These are phyloP conservation scores for Dioctria rufipes DNA, from an alignment of 2,888 invertebrate species.

Conservation along the genomic window DNA sequence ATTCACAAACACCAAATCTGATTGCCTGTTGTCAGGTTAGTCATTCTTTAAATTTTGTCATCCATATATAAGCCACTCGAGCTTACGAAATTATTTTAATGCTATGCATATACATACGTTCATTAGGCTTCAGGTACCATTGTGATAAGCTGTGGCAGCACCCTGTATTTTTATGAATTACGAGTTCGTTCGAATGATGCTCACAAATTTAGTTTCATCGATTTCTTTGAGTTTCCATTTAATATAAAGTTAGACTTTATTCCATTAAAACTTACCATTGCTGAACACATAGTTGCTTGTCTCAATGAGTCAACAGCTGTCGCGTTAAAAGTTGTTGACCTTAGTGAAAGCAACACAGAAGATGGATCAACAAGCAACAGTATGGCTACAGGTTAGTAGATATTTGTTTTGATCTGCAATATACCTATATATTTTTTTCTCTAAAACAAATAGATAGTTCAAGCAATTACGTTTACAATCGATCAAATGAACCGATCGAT, in stretches of 20 bases:
- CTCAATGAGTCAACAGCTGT: conserved; percentile 76
- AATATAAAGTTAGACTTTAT: conserved; percentile 77
- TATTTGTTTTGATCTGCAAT: not conserved
- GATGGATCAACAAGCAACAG: conserved; percentile 57
- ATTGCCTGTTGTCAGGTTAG: conserved; percentile 77
- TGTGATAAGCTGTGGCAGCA: conserved; percentile 29
- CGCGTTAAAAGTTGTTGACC: conserved; percentile 75
- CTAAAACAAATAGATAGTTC: conserved; percentile 44
- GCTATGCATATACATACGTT: not conserved
- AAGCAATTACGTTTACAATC: conserved; percentile 11
- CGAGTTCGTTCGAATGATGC: conserved; percentile 78
- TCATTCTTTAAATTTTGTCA: conserved; percentile 17
- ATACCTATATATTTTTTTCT: not conserved
- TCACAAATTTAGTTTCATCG: conserved; percentile 79
- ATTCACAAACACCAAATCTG: conserved; percentile 72
- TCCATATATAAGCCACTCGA: not conserved
- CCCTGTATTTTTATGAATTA: conserved; percentile 75
- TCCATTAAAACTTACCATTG: conserved; percentile 75
- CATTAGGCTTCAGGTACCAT: conserved; percentile 55
- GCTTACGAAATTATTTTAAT: not conserved
- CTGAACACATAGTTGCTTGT: conserved; percentile 80
- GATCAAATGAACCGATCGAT: conserved; percentile 48
- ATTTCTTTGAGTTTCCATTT: conserved; percentile 79
- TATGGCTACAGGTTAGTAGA: conserved; percentile 47
- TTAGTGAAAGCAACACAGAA: conserved; percentile 59